These are phyloP conservation scores for Lycaena phlaeas DNA, from an alignment of 2,888 invertebrate genomes.

Conservation along the genomic window DNA sequence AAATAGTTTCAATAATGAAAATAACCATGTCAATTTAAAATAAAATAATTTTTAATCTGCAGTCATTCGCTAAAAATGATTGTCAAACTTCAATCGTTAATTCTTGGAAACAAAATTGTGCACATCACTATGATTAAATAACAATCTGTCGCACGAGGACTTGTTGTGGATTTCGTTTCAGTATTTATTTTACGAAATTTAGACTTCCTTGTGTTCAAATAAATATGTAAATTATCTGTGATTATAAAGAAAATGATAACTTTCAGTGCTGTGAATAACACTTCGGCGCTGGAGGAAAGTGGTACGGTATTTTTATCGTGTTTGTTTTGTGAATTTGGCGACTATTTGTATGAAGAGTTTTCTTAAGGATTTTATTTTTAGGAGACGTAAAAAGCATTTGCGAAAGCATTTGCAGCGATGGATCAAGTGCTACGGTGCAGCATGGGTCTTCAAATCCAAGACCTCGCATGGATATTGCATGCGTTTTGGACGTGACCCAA, in stretches of 20 bases:
- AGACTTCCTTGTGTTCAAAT: slow-evolving; percentile 33
- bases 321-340: slow-evolving; percentile 11
- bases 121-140: slow-evolving; percentile 59
- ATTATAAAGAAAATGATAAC: slow-evolving; percentile 59
- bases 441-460: slow-evolving; percentile 52
- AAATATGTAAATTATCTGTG: slow-evolving; percentile 53
- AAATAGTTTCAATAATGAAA: no score
- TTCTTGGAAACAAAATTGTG: neutral
- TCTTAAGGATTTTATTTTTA: slow-evolving; percentile 27
- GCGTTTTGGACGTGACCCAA: slow-evolving; percentile 86
- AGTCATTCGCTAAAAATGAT: neutral
- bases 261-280: slow-evolving; percentile 54
- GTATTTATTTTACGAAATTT: slow-evolving; percentile 42
- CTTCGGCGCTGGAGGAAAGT: slow-evolving; percentile 55
- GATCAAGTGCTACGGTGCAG: slow-evolving; percentile 64
- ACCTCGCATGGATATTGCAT: slow-evolving; percentile 89
- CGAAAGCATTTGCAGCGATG: slow-evolving; percentile 69
- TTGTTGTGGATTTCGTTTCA: slow-evolving; percentile 26
- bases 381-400: slow-evolving; percentile 69
- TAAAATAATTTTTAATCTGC: no score
- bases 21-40: no score
- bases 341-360: slow-evolving; percentile 18
- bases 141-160: slow-evolving; percentile 33
- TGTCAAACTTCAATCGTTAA: neutral
- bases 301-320: slow-evolving; percentile 34